Evolutionary conservation across 1,140 invertebrate species (phyloP), one percentile per base, ranked within the genome.

Genomic region (Ips nitidus): DNA sequence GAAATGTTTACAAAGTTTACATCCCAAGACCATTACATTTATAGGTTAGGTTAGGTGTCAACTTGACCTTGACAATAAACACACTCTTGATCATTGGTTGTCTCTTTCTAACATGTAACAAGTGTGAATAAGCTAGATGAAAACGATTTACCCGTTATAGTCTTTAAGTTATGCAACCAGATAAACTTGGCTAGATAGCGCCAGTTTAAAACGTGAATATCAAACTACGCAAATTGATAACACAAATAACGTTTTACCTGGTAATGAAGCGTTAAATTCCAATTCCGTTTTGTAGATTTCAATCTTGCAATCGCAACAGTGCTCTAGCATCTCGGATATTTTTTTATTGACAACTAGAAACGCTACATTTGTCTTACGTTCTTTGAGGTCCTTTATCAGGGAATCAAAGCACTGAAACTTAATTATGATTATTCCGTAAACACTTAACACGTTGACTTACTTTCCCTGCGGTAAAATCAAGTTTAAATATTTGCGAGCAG

Each of bases 391-490:
- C 1, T 66, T 52, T 4, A 75, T 58, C 36, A 78, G 47, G 1
- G 71, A 74, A 4, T 62, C 70, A 41, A 77, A 64, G 70, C 74
- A 77, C 75, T 77, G 55, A n/a, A 59, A 36, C 40, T 42, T 8
- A 42, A 7, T 37, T 37, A 37, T 7, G 7, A 22, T 3, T 39
- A 36, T 56, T 56, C 3, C 6, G n/a, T 4, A 3, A 7, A 36
- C 22, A 56, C n/a, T 36, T 56, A 7, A 56, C n/a, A 38, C 1
- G 37, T 56, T 7, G 37, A 37, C 7, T 56, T 82, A 86, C 86
- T 79, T 87, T 83, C 37, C 83, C 83, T 36, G 85, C 83, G 0
- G 86, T 87, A 73, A 82, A 87, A 73, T 88, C 87, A 38, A 84
- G 81, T 58, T 79, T 80, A 47, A 82, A 81, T 22, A 88, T 78